phyloP scores from a whole-genome alignment of 2,113 vertebrate species.

The Phalacrocorax pelagicus region DNA sequence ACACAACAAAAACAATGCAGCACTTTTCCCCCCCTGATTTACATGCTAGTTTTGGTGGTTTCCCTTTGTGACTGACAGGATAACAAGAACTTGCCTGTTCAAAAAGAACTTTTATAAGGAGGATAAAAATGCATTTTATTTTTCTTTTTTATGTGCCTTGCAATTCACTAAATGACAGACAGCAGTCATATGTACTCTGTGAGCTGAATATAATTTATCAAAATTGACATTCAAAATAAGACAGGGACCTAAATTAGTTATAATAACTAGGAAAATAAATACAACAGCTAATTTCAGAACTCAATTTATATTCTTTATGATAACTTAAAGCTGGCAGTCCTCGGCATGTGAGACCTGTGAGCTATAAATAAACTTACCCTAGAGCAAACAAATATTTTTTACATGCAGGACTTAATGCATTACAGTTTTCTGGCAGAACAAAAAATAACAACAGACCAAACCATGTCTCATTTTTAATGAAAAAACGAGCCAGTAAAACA shows the following conservation, averaged over 20 bases:
- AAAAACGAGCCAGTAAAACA: background rate
- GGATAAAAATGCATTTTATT: background rate
- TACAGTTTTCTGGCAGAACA: slow-evolving; percentile 46
- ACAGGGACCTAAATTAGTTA: background rate
- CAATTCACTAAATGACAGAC: background rate
- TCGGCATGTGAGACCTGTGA: slow-evolving; percentile 7
- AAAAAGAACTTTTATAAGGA: background rate
- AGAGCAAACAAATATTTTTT: slow-evolving; percentile 42
- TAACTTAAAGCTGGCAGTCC: background rate
- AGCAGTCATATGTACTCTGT: background rate
- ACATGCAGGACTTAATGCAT: background rate
- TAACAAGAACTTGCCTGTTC: background rate
- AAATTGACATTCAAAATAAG: background rate
- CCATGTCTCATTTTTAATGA: background rate
- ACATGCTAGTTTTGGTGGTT: background rate
- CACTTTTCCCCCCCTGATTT: background rate
- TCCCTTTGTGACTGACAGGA: background rate
- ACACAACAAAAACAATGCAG: background rate
- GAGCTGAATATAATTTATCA: background rate
- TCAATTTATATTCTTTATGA: slow-evolving; percentile 2
- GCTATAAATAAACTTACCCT: slow-evolving; percentile 54
- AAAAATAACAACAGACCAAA: slow-evolving; percentile 32
- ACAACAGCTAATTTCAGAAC: background rate
- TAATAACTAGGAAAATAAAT: slow-evolving; percentile 4
- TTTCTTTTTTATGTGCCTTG: background rate